Evolutionary conservation across 1,140 invertebrate species (phyloP).

Genomic region (Cyrtorhinus lividipennis): DNA sequence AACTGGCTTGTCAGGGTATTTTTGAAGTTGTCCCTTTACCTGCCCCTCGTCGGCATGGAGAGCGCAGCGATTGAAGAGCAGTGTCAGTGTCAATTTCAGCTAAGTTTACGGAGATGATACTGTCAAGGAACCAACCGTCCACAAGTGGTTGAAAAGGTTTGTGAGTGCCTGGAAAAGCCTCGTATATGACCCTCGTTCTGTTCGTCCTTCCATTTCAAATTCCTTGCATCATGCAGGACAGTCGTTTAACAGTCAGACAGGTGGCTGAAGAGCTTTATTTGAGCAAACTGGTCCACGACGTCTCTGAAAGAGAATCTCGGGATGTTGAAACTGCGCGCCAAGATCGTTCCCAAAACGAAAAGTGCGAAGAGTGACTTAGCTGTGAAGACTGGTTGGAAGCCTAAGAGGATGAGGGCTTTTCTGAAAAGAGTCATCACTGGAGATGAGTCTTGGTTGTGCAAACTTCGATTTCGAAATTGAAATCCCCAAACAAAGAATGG

Average conservation of each 20-base stretch:
- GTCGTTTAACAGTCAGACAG: conserved; percentile 25
- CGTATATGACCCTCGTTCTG: conserved; percentile 20
- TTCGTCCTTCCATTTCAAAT: conserved; percentile 24
- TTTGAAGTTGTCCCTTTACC: neutral
- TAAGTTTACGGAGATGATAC: conserved; percentile 16
- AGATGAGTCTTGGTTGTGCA: no score
- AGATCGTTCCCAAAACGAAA: conserved; percentile 12
- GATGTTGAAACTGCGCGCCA: conserved; percentile 14
- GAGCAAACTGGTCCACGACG: conserved; percentile 19
- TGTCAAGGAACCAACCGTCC: conserved; percentile 20
- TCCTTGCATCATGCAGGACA: conserved; percentile 16
- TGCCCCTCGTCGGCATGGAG: neutral
- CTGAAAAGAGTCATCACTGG: no score
- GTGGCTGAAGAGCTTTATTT: conserved; percentile 15
- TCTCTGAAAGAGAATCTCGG: conserved; percentile 20
- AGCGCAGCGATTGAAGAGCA: neutral
- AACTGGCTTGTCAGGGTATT: neutral
- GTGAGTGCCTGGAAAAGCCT: conserved; percentile 17
- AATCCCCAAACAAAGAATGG: conserved; percentile 20
- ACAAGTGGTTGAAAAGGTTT: conserved; percentile 21
- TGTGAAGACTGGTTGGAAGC: no score
- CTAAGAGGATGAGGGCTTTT: no score
- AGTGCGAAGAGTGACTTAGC: conserved; percentile 14
- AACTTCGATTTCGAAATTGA: conserved; percentile 4
- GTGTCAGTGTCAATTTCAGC: neutral